These are phyloP conservation scores for Zootoca vivipara DNA, from an alignment of 2,113 vertebrate species.

Conservation along the genomic window DNA sequence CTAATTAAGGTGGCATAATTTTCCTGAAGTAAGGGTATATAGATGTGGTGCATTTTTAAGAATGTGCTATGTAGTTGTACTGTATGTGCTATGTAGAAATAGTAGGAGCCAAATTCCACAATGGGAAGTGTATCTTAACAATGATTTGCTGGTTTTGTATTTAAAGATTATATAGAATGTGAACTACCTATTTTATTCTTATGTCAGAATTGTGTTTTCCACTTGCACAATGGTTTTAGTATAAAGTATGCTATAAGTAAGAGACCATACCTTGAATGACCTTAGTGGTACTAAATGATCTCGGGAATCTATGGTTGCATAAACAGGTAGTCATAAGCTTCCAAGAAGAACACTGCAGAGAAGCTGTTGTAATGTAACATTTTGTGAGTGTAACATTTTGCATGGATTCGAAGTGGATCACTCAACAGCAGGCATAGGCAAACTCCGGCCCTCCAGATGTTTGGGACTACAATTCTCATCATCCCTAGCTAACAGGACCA, in stretches of 20 bases:
- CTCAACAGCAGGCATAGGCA: too few relatives aligned
- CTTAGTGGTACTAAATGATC: neutral
- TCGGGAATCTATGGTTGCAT: neutral
- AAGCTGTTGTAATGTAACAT: neutral
- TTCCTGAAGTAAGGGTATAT: neutral
- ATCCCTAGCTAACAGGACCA: too few relatives aligned
- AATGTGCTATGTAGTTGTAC: neutral
- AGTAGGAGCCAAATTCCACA: neutral
- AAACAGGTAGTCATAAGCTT: neutral
- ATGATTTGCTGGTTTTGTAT: neutral
- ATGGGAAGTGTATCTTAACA: neutral
- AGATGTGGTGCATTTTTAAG: neutral
- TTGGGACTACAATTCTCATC: too few relatives aligned
- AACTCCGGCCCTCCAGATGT: too few relatives aligned
- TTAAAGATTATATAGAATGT: neutral
- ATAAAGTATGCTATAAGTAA: neutral
- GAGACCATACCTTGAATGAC: neutral
- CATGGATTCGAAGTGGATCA: neutral
- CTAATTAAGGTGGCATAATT: constrained; percentile 5
- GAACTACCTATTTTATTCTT: neutral
- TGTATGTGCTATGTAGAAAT: neutral
- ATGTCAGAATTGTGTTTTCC: neutral
- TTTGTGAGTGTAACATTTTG: neutral
- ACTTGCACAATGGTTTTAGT: neutral
- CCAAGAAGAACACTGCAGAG: too few relatives aligned